A percentile compares a stretch with the other conserved stretches of the same genome.
phyloP scores from a whole-genome alignment of 2,113 vertebrate species.

The Tauraco erythrolophus region DNA sequence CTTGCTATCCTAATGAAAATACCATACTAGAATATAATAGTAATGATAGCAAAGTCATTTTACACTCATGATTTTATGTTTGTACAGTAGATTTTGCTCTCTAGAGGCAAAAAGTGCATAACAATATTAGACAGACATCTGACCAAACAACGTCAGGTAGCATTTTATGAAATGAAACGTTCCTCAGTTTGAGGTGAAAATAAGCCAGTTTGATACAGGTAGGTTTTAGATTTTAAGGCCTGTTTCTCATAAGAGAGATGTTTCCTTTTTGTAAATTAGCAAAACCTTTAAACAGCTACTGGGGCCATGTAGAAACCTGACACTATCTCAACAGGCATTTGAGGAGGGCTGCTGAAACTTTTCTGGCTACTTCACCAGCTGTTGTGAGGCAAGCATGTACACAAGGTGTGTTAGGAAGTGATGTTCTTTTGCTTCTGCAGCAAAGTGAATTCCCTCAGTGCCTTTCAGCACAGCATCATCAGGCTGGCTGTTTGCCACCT shows the following conservation, averaged over 20 bases:
- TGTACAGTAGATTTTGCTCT: not conserved
- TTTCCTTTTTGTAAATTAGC: not conserved
- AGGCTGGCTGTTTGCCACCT: slow-evolving; percentile 64
- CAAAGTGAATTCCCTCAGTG: slow-evolving; percentile 37
- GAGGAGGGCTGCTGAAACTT: not conserved
- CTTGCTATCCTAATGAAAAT: slow-evolving; percentile 29
- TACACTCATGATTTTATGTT: slow-evolving; percentile 14
- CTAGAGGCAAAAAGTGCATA: not conserved
- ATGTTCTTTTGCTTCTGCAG: slow-evolving; percentile 19
- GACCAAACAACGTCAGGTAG: not conserved
- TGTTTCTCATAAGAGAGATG: not conserved
- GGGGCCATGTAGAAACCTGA: not conserved
- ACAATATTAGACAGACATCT: not conserved
- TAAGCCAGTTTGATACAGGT: not conserved
- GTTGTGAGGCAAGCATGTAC: not conserved
- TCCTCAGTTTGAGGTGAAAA: not conserved
- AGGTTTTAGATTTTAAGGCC: not conserved
- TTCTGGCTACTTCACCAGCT: not conserved
- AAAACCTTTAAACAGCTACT: slow-evolving; percentile 2
- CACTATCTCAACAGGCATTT: not conserved
- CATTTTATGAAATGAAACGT: not conserved
- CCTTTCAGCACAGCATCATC: not conserved
- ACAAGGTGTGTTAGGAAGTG: not conserved
- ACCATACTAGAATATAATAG: not conserved
- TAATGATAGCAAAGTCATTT: slow-evolving; percentile 9